phyloP scores from a whole-genome alignment of 2,888 invertebrate species.

The Patella caerulea region DNA sequence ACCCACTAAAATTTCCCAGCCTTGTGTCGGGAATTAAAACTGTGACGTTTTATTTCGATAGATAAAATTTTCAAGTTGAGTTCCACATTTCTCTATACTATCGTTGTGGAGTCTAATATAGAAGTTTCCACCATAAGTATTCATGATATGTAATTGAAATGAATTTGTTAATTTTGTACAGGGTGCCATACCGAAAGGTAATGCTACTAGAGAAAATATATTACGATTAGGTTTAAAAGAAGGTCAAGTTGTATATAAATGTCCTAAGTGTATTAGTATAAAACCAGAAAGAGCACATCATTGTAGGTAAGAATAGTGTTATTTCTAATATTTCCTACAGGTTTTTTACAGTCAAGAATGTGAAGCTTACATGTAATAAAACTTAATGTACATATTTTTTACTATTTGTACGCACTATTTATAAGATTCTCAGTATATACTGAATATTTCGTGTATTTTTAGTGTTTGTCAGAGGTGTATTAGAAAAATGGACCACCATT shows the following conservation, averaged over 20 bases:
- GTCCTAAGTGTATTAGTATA: slow-evolving; percentile 85
- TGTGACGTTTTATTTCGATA: too few relatives aligned
- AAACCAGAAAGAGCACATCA: slow-evolving; percentile 89
- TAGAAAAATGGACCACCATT: slow-evolving; percentile 89
- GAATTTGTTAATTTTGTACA: slow-evolving; percentile 36
- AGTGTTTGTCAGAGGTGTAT: slow-evolving; percentile 87
- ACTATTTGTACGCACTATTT: too few relatives aligned
- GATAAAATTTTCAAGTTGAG: too few relatives aligned
- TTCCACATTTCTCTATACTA: too few relatives aligned
- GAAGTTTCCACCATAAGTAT: background rate
- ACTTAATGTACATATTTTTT: too few relatives aligned
- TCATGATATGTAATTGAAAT: background rate
- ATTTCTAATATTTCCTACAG: too few relatives aligned
- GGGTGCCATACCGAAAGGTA: slow-evolving; percentile 71
- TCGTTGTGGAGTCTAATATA: background rate
- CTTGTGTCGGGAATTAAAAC: too few relatives aligned
- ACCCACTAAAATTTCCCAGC: too few relatives aligned
- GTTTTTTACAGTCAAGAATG: too few relatives aligned
- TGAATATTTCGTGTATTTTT: slow-evolving; percentile 30
- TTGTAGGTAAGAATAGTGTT: slow-evolving; percentile 74
- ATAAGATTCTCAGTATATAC: background rate
- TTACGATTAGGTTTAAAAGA: slow-evolving; percentile 66
- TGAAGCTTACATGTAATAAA: too few relatives aligned
- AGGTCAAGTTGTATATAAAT: slow-evolving; percentile 75
- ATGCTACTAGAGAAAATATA: slow-evolving; percentile 71